Evolutionary conservation across 2,888 invertebrate species (phyloP), one percentile per base, ranked within the genome.

Genomic region (Spilarctia lutea): DNA sequence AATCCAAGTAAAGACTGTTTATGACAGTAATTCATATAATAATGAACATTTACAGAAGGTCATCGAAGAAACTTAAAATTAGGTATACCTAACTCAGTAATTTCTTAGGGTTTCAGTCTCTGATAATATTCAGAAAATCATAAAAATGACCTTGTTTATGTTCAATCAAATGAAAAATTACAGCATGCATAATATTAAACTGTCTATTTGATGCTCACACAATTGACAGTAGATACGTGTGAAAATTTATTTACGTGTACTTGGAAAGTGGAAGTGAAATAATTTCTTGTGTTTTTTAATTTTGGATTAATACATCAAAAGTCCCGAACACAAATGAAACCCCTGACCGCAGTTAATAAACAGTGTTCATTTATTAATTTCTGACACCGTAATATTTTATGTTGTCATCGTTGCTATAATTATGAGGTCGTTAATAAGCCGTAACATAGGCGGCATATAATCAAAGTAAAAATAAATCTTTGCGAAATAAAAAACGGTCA

Each of bases 401-500:
- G 90, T 89, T 91, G 92, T 91, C 93, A 91, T 92, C 90, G 87
- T 89, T 83, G 83, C 85, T 90, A 90, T 93, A 94, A 94, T 94
- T 94, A 94, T 87, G 88, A 88, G 90, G 89, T 87, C 92, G 91
- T 95, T 94, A 94, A 94, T 94, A 94, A 91, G 90, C 90, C 89
- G 86, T 89, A 91, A 90, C 91, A 91, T 90, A 91, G 93, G 91
- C 92, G 92, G 91, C 87, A 89, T 93, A 91, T 94, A 94, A 96
- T 95, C 94, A 94, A 92, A 92, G 94, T 91, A 90, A 87, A 90
- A 92, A 93, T 94, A 94, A 94, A 94, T 94, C 93, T 90, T 88
- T 79, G 88, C 84, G 84, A 89, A 94, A 95, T 94, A 93, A 94
- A 94, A 93, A 93, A 91, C 90, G 91, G 90, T 86, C 94, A 93